These are phyloP conservation scores for Torymus auratus DNA, from an alignment of 2,888 invertebrate genomes.

Conservation along the genomic window DNA sequence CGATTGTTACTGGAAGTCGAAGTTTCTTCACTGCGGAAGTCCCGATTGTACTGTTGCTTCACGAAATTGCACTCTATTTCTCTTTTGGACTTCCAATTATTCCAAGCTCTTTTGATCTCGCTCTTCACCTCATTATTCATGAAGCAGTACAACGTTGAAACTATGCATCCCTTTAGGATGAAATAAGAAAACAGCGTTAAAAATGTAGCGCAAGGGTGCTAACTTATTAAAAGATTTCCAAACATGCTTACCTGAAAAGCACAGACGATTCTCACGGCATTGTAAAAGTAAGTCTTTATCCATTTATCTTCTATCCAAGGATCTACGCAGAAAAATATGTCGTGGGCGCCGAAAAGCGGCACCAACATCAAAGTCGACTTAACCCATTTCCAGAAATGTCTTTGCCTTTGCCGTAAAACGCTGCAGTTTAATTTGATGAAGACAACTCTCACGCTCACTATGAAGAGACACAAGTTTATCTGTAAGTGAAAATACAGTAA, in stretches of 20 bases:
- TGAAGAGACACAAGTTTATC: slow-evolving; percentile 43
- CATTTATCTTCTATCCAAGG: slow-evolving; percentile 28
- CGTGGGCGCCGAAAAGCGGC: slow-evolving; percentile 42
- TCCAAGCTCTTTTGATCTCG: slow-evolving; percentile 31
- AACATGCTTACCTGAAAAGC: slow-evolving; percentile 25
- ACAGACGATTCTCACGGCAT: slow-evolving; percentile 1
- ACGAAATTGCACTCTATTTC: slow-evolving; percentile 30
- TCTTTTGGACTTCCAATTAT: slow-evolving; percentile 39
- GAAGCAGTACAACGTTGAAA: slow-evolving; percentile 32
- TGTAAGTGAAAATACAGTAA: slow-evolving; percentile 1
- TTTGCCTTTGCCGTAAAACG: slow-evolving; percentile 25
- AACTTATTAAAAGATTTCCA: too few species aligned
- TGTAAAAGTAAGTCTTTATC: slow-evolving; percentile 21
- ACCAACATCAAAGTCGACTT: slow-evolving; percentile 46
- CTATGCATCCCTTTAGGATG: slow-evolving; percentile 21
- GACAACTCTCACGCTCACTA: slow-evolving; percentile 30
- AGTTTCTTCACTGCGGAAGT: neutral
- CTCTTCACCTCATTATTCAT: slow-evolving; percentile 39
- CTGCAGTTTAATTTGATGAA: slow-evolving; percentile 45
- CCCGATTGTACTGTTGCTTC: neutral
- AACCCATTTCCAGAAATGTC: slow-evolving; percentile 47
- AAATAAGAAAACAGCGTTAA: neutral
- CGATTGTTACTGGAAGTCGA: too few species aligned
- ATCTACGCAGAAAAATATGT: slow-evolving; percentile 34
- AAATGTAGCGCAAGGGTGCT: neutral